Evolutionary conservation across 2,797 vertebrate genomes (phyloP), one percentile per base, ranked within the genome.

Genomic region (Hydrophis major): DNA sequence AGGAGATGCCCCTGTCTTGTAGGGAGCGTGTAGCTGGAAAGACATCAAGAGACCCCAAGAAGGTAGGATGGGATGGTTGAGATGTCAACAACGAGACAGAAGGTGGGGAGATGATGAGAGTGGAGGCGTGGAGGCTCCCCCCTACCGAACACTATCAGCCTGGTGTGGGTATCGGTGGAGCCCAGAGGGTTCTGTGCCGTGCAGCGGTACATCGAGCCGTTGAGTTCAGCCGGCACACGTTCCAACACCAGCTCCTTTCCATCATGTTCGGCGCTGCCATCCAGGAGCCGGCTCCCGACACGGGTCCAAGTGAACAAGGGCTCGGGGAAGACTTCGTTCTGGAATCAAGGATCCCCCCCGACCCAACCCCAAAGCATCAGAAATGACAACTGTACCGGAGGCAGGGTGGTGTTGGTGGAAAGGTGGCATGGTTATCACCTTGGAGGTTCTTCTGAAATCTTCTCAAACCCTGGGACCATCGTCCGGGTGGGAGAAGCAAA

Each of bases 201-300:
- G 97, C 99, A 99, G 95, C 99, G 98, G 95, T 98, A 99, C 99
- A 99, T 99, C 95, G 99, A 99, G 57, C 99, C 99, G 0, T 99
- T 99, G 69, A 99, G 98, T 94, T 99, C 99, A 0, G 99, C 98
- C 0, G 99, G 99, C 4, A 99, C 98, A 10, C 99, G 94, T 87
- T 99, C 99, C 96, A 99, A 97, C 91, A 99, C 96, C 91, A 99
- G 98, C 92, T 98, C 98, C 91, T 98, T 98, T 10, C 99, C 99
- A 0, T 97, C 96, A 0, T 98, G 98, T 95, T 98, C 97, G 0
- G 98, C 25, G 5, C 98, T 98, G 93, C 99, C 99, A 0, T 99
- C 99, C 32, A 99, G 98, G 53, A 99, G 98, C 56, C 94, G 97
- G 90, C 99, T 99, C 0, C 99, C 99, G 0, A 99, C 98, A 27